These are phyloP conservation scores for Rhipidura dahli DNA, from an alignment of 2,113 vertebrate species.

Conservation along the genomic window DNA sequence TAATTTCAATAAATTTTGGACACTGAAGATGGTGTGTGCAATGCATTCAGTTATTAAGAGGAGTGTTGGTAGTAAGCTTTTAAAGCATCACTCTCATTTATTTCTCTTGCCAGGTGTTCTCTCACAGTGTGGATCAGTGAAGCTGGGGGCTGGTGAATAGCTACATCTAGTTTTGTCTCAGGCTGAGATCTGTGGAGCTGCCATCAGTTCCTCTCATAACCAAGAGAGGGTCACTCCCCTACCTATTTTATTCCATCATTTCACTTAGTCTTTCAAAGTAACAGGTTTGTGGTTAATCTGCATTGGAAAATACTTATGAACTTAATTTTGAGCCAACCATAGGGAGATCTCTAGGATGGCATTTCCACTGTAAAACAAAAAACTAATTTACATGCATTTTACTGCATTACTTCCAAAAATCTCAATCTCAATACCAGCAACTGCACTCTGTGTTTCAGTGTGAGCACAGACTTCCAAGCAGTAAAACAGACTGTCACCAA, in stretches of 20 bases:
- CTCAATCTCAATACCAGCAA: neutral
- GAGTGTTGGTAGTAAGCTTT: neutral
- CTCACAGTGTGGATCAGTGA: neutral
- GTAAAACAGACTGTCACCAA: neutral
- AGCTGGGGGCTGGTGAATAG: neutral
- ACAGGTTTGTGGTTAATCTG: neutral
- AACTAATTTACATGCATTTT: neutral
- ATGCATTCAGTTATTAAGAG: neutral
- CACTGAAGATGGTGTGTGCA: neutral
- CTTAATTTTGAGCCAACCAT: neutral
- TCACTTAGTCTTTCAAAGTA: neutral
- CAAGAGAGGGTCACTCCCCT: neutral
- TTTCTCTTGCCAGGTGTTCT: neutral
- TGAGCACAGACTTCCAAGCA: neutral
- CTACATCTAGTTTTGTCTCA: neutral
- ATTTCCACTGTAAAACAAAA: neutral
- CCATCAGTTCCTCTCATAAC: neutral
- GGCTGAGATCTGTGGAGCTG: neutral
- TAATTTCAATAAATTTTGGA: neutral
- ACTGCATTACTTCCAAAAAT: neutral
- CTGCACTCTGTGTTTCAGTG: neutral
- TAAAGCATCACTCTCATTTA: neutral
- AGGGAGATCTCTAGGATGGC: neutral
- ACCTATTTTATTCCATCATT: neutral
- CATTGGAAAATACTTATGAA: neutral